Percentiles rank a stretch among this genome's conserved stretches.
These are phyloP conservation scores for Alethe diademata DNA, from an alignment of 2,113 vertebrate species.

Conservation along the genomic window DNA sequence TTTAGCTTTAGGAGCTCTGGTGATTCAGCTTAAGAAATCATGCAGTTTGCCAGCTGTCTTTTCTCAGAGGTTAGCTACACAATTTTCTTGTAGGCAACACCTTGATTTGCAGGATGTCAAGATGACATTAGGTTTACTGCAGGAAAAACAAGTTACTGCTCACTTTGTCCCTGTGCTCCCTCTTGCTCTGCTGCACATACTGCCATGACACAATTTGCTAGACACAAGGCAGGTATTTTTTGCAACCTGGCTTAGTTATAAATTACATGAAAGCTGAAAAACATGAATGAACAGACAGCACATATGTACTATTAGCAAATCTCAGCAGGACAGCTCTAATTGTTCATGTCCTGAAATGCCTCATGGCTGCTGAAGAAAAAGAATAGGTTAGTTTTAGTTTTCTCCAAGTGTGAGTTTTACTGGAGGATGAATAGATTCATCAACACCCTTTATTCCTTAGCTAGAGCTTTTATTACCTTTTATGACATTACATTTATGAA, in stretches of 20 bases:
- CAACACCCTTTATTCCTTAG: neutral
- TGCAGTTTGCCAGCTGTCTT: neutral
- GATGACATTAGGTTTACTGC: neutral
- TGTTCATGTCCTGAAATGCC: neutral
- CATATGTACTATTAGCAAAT: neutral
- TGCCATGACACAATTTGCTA: neutral
- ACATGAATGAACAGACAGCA: neutral
- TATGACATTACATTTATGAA: neutral
- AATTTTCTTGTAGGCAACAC: neutral
- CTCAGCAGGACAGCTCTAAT: neutral
- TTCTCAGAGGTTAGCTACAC: neutral
- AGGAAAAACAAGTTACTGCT: neutral
- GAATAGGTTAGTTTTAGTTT: neutral
- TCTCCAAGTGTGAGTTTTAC: neutral
- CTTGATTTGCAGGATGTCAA: neutral
- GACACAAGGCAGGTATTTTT: neutral
- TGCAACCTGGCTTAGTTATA: neutral
- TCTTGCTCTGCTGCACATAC: neutral
- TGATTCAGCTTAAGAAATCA: neutral
- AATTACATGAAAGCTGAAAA: neutral
- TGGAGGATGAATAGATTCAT: neutral
- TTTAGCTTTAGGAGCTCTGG: neutral
- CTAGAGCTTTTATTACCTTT: neutral
- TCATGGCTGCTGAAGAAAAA: neutral
- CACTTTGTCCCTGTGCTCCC: neutral